These are phyloP conservation scores for Aplochiton taeniatus DNA, from an alignment of 2,797 vertebrate genomes.

Conservation along the genomic window DNA sequence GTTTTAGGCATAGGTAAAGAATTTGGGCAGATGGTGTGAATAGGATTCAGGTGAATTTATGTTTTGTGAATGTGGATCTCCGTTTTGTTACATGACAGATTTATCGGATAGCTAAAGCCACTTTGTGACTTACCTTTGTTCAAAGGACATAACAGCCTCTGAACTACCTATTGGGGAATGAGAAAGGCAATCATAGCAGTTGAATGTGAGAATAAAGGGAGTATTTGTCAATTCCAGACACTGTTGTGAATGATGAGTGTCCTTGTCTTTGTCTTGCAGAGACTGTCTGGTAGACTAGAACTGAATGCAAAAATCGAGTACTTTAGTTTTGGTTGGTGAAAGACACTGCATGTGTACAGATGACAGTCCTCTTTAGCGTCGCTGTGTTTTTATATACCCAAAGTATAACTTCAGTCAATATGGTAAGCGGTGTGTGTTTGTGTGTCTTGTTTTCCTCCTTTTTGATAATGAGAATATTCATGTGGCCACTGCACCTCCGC, in stretches of 20 bases:
- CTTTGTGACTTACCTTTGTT: slow-evolving; percentile 26
- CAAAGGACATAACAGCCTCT: slow-evolving; percentile 30
- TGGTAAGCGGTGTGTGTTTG: neutral
- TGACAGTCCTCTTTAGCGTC: no score
- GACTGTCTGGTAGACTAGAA: slow-evolving; percentile 1
- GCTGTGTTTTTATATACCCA: neutral
- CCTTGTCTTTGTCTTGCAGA: slow-evolving; percentile 5
- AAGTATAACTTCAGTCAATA: neutral
- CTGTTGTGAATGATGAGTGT: slow-evolving; percentile 30
- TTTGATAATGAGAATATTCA: no score
- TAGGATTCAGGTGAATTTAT: no score
- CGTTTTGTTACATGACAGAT: neutral
- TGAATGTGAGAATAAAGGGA: slow-evolving; percentile 13
- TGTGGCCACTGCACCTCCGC: neutral
- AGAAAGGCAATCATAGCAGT: slow-evolving; percentile 39
- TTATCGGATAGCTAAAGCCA: slow-evolving; percentile 3
- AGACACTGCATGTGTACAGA: neutral
- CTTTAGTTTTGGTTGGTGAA: slow-evolving; percentile 4
- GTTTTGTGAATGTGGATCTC: neutral
- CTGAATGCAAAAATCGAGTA: neutral
- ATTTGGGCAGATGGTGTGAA: no score
- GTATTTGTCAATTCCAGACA: slow-evolving; percentile 24
- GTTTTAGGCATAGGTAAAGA: no score
- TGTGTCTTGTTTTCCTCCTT: no score
- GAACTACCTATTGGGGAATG: slow-evolving; percentile 38